Evolutionary conservation across 2,888 invertebrate genomes (phyloP), one percentile per base, ranked within the genome.

Genomic region (Drosophila maculinotata): DNA sequence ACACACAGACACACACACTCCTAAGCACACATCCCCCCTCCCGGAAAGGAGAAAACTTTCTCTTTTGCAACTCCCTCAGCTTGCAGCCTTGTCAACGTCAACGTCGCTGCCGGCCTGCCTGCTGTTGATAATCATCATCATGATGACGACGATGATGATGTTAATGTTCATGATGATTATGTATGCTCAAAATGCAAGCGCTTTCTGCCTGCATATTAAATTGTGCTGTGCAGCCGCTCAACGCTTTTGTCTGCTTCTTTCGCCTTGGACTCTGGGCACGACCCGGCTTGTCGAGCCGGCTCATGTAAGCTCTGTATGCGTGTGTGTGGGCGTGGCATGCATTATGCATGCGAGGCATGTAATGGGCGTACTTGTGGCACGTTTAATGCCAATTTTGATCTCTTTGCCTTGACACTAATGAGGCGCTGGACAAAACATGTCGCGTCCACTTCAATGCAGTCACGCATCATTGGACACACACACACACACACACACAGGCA

Each of bases 401-500:
- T 87, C 66, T 48, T 67, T 54, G 81, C 81, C 81, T 81, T 81
- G 81, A 81, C 87, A 80, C 81, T 87, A 81, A 81, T 81, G 78
- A 81, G 87, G 48, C 72, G 58, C 44, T 44, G 49, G 41, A 48
- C 45, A 42, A 64, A 62, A 56, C 41, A 35, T 38, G 56, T 54
- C 69, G 72, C 72, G 44, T 52, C 52, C 71, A 60, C 65, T 75
- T 69, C 57, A 69, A 47, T 65, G 65, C 73, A 74, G 60, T 35
- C 26, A 51, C 23, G 52, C 51, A 64, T 49, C 65, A 64, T 64
- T 64, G 57, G 44, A 28, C 30, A 56, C 23, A 35, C 38, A 33
- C 5, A 25, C 47, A 26, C 33, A 31, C 15, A n/a, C 60, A 39
- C 20, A 5, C 33, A 25, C n/a, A 48, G 47, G 26, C 35, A 38